These are phyloP conservation scores for Leptobrachium ailaonicum DNA, from an alignment of 2,113 vertebrate species.

Conservation along the genomic window DNA sequence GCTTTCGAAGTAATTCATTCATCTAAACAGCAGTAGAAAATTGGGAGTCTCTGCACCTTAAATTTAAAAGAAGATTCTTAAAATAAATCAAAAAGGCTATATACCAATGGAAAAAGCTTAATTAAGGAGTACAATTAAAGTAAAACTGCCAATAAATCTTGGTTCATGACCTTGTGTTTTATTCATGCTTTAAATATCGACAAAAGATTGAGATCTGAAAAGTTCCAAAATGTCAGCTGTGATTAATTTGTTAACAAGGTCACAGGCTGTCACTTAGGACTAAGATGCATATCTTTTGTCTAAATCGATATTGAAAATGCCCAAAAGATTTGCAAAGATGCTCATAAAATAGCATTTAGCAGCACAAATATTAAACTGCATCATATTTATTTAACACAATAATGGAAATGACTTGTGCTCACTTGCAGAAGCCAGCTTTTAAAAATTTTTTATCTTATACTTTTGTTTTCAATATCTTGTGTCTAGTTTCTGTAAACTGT, in stretches of 20 bases:
- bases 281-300: constrained; percentile 12
- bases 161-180: constrained; percentile 22
- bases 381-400: too few relatives aligned
- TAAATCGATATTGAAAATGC: constrained; percentile 10
- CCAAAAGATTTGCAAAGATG: constrained; percentile 11
- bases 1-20: background rate
- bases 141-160: constrained; percentile 18
- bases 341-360: background rate
- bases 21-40: background rate
- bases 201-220: background rate
- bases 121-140: constrained; percentile 27
- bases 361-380: too few relatives aligned
- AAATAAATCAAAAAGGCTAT: background rate
- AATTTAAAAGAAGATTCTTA: background rate
- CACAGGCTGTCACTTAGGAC: constrained; percentile 4
- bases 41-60: background rate
- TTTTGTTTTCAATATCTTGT: too few relatives aligned
- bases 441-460: too few relatives aligned
- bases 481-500: too few relatives aligned
- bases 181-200: constrained; percentile 30
- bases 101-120: background rate
- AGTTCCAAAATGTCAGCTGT: constrained; percentile 30
- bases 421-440: too few relatives aligned
- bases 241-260: constrained; percentile 24
- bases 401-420: too few relatives aligned